Base-by-base conservation (phyloP, 35 echinoderm and acorn worm genomes). In the Eucidaris tribuloides region DNA sequence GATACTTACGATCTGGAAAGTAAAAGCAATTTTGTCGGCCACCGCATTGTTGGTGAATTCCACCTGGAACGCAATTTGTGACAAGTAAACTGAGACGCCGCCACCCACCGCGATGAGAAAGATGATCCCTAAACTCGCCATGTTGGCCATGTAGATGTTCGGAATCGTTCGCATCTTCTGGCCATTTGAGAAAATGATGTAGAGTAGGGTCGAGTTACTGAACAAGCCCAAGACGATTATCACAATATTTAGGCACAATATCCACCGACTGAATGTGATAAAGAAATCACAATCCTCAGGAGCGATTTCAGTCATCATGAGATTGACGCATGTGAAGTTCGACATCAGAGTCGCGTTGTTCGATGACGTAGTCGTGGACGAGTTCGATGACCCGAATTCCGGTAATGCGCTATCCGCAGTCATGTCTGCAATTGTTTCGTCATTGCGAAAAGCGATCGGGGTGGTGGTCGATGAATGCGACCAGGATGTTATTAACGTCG, bases 81-180 rank as follows among this genome's bases (percentile, higher is more conserved):
- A 27, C 14, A 74, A 42, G 18, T 42, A 7, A 23, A 44, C 1
- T 7, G 44, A 1, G 11, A 42, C 44, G 19, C 33, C 68, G 17
- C 68, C 68, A 22, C 35, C 37, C 13, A 74, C 68, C 18, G 44
- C 25, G 68, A 74, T 5, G 18, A 74, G 41, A 22, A 43, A 74
- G 19, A 74, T 33, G 11, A 74, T 22, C 38, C 68, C 68, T 1
- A 74, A 40, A 44, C 19, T 20, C 11, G 68, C 68, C 68, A 74
- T 74, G 68, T 43, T 74, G 37, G 37, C 68, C 6, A 74, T 44
- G 68, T 42, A 74, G 37, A 74, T 74, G 68, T 74, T 74, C 11
- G 68, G 68, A 13, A 74, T 3, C 36, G 68, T 74, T 40, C 41
- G 38, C 68, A 44, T 74, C 68, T 74, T 13, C 37, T 36, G 68